These are phyloP conservation scores for Cyclura pinguis DNA, from an alignment of 2,797 vertebrate genomes.

Conservation along the genomic window DNA sequence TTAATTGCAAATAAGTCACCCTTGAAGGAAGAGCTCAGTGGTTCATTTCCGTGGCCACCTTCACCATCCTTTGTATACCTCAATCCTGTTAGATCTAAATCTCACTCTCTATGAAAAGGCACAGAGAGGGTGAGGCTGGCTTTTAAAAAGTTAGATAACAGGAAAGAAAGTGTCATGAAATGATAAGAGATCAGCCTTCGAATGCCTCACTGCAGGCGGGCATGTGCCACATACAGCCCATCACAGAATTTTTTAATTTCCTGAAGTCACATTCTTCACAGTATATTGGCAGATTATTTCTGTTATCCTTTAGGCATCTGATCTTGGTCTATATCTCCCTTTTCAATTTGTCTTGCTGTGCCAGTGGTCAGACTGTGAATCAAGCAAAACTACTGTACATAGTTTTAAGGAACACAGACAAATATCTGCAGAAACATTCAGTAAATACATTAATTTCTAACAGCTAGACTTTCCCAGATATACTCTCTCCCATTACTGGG, in stretches of 20 bases:
- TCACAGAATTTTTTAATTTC: constrained; percentile 58
- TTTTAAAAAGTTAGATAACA: neutral
- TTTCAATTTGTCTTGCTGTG: neutral
- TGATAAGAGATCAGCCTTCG: neutral
- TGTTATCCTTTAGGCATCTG: constrained; percentile 36
- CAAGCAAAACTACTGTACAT: neutral
- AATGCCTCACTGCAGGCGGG: neutral
- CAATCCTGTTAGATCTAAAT: constrained; percentile 2
- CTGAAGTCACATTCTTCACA: constrained; percentile 39
- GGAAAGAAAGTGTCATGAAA: constrained; percentile 5
- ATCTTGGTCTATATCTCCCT: constrained; percentile 34
- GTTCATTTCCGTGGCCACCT: neutral
- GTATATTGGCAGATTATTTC: constrained; percentile 30
- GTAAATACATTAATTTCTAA: fast-evolving
- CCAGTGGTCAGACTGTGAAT: neutral
- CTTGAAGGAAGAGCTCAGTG: neutral
- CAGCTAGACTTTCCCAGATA: fast-evolving
- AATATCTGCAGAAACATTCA: neutral
- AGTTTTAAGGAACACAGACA: neutral
- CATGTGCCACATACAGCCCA: neutral
- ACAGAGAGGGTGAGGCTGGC: neutral
- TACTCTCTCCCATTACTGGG: neutral
- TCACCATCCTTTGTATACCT: neutral
- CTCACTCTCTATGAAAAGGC: neutral
- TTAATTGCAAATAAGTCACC: neutral